Conservation (phyloP, 2,797 vertebrate genomes). For the Phylloscopus collybita region DNA sequence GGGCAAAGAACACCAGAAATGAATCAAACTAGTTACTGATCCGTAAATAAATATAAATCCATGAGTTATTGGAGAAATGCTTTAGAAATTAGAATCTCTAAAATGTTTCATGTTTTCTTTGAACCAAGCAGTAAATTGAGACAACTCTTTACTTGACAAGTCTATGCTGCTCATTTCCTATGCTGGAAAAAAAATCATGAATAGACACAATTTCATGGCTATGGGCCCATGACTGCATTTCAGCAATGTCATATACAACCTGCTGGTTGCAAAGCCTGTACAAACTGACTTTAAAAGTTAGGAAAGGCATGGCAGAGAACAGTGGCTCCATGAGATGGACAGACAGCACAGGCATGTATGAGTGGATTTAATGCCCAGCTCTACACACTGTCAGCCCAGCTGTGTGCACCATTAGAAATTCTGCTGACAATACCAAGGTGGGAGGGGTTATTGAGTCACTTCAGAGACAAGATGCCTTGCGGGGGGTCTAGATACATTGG, state of each 20-base stretch:
- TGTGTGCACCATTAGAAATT: not conserved
- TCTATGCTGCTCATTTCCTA: not conserved
- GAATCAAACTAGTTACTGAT: not conserved
- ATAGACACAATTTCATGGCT: slow-evolving; percentile 29
- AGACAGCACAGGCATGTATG: not conserved
- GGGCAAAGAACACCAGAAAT: not conserved
- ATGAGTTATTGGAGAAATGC: not conserved
- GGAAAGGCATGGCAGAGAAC: not conserved
- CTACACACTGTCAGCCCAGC: not conserved
- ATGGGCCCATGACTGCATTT: not conserved
- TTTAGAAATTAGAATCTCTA: slow-evolving; percentile 17
- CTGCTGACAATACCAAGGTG: not conserved
- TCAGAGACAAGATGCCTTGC: not conserved
- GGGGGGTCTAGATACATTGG: not conserved
- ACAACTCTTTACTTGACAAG: not conserved
- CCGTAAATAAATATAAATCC: slow-evolving; percentile 46
- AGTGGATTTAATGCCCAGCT: not conserved
- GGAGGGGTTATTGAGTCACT: not conserved
- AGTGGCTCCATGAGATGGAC: not conserved
- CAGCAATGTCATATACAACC: not conserved
- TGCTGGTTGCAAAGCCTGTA: not conserved
- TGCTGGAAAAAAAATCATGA: slow-evolving; percentile 1
- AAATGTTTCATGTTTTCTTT: slow-evolving; percentile 35
- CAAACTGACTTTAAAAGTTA: not conserved
- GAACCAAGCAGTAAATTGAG: slow-evolving; percentile 17